Evolutionary conservation across 2,888 invertebrate species (phyloP).

Genomic region (Idaea biselata): DNA sequence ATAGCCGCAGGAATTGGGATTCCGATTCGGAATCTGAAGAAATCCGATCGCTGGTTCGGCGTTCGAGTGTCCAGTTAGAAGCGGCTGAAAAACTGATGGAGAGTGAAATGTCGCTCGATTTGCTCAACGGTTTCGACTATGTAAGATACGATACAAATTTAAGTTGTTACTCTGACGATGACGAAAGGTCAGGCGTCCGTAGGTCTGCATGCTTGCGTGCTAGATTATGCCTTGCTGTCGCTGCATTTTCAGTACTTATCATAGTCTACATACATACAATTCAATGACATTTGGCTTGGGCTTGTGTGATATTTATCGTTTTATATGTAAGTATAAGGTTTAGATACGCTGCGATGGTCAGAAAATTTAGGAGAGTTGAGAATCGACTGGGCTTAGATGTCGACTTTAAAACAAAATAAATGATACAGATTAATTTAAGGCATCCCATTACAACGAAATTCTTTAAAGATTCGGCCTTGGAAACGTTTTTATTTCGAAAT

Average conservation of each 20-base stretch:
- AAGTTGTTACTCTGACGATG: constrained; percentile 54
- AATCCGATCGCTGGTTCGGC: constrained; percentile 82
- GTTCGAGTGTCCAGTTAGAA: constrained; percentile 82
- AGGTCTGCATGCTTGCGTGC: constrained; percentile 65
- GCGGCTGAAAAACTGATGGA: constrained; percentile 81
- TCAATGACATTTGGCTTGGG: constrained; percentile 72
- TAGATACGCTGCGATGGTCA: constrained; percentile 67
- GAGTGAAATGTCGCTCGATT: constrained; percentile 70
- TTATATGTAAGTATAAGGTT: constrained; percentile 66
- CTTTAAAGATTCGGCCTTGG: background rate
- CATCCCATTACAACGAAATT: too few species aligned
- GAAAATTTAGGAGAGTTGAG: constrained; percentile 31
- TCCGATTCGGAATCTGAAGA: constrained; percentile 86
- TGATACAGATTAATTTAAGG: background rate
- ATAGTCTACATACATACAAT: constrained; percentile 72
- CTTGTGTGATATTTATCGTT: constrained; percentile 70
- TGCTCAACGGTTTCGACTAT: constrained; percentile 73
- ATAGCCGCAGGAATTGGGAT: constrained; percentile 61
- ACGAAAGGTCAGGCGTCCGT: constrained; percentile 41
- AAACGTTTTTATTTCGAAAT: background rate
- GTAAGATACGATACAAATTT: constrained; percentile 77
- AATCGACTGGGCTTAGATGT: background rate
- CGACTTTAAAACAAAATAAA: background rate
- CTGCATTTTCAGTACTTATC: constrained; percentile 72
- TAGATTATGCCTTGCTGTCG: constrained; percentile 69